Conservation (phyloP, 23 tunicate species). For the Pegea sp. region DNA sequence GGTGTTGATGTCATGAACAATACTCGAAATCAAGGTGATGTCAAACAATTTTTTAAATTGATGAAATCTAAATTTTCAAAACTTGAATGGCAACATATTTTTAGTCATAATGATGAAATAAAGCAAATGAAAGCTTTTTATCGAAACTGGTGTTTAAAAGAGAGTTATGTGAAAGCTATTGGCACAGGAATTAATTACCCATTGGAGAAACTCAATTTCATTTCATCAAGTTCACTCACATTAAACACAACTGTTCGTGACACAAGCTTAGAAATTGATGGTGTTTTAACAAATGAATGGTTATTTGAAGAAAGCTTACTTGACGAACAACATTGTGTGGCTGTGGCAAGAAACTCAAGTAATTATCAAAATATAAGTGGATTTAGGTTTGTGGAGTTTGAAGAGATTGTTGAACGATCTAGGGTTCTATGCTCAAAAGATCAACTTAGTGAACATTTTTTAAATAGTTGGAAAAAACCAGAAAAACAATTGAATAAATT, state of each 20-base stretch:
- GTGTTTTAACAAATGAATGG: constrained; percentile 16
- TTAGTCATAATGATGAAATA: neutral
- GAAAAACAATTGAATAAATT: neutral
- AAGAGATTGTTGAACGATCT: neutral
- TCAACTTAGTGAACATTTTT: neutral
- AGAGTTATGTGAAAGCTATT: constrained; percentile 80
- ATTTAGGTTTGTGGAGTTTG: neutral
- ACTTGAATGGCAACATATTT: constrained; percentile 44
- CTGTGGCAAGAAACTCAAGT: constrained; percentile 26
- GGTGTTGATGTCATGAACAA: constrained; percentile 79
- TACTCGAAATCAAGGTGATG: constrained; percentile 42
- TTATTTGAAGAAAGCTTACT: constrained; percentile 48
- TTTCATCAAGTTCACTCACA: constrained; percentile 1
- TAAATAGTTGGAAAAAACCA: neutral
- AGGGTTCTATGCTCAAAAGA: neutral
- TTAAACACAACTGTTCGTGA: neutral
- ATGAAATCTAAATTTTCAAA: constrained; percentile 57
- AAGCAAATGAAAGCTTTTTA: constrained; percentile 55
- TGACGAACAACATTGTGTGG: constrained; percentile 43
- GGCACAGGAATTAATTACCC: constrained; percentile 61
- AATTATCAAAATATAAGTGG: neutral
- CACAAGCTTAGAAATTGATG: constrained; percentile 11
- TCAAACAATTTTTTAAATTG: constrained; percentile 32
- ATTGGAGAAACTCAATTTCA: constrained; percentile 38
- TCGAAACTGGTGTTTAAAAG: constrained; percentile 87